Evolutionary conservation across 2,113 vertebrate genomes (phyloP).

Genomic region (Myiozetetes cayanensis): DNA sequence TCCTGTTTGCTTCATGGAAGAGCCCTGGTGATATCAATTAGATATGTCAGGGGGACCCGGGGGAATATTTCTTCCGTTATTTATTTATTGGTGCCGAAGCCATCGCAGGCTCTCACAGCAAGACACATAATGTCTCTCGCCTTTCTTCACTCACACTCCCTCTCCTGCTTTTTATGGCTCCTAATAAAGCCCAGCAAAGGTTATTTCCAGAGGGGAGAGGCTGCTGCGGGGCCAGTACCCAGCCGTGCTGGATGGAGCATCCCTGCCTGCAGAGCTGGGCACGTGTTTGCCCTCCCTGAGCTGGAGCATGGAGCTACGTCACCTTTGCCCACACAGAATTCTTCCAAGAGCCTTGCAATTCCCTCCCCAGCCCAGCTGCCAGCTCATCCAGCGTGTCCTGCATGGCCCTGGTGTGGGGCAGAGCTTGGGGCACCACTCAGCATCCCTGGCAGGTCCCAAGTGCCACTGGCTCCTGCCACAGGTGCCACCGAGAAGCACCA

Average conservation of each 20-base stretch:
- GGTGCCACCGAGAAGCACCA: not conserved
- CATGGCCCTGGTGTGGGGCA: not conserved
- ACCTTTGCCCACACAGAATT: accelerated
- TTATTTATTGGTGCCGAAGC: slow-evolving; percentile 39
- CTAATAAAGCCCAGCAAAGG: slow-evolving; percentile 26
- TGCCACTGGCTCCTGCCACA: accelerated
- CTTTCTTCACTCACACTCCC: not conserved
- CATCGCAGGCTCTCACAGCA: not conserved
- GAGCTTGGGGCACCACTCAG: accelerated
- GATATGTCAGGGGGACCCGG: slow-evolving; percentile 40
- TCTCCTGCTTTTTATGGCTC: not conserved
- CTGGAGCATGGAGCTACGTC: accelerated
- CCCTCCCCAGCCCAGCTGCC: not conserved
- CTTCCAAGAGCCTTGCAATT: accelerated
- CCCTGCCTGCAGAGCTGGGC: not conserved
- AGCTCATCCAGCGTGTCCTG: not conserved
- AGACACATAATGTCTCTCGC: slow-evolving; percentile 7
- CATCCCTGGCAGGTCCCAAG: not conserved
- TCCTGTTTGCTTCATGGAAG: slow-evolving; percentile 67
- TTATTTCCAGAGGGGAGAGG: not conserved
- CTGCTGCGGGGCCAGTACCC: not conserved
- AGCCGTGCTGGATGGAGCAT: not conserved
- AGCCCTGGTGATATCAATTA: slow-evolving; percentile 67
- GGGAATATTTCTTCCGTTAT: slow-evolving; percentile 55
- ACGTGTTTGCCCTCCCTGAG: not conserved